Evolutionary conservation across 2,113 vertebrate genomes (phyloP).

Genomic region (Oxyura jamaicensis): DNA sequence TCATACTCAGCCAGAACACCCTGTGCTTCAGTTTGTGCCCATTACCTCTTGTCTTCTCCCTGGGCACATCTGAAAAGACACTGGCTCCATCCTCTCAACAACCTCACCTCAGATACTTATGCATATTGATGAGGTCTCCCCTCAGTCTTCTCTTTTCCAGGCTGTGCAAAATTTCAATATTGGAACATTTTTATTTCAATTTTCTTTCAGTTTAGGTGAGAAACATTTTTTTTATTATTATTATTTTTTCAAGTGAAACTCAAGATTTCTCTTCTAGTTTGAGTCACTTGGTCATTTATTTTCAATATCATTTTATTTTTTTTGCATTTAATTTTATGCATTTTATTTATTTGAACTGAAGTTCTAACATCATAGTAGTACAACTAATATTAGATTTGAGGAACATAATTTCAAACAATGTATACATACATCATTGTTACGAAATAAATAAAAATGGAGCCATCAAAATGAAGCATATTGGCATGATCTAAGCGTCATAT

Average conservation of each 20-base stretch:
- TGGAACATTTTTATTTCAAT: background rate
- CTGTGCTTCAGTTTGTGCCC: too few species aligned
- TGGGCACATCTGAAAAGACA: too few species aligned
- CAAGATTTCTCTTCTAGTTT: background rate
- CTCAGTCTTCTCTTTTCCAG: too few species aligned
- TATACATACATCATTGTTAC: slow-evolving; percentile 21
- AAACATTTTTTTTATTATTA: background rate
- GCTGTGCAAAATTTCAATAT: background rate
- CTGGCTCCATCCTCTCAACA: too few species aligned
- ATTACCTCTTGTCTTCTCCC: too few species aligned
- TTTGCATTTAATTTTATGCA: background rate
- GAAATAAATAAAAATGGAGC: slow-evolving; percentile 45
- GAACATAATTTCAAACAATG: slow-evolving; percentile 24
- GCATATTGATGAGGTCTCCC: too few species aligned
- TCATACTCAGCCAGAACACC: too few species aligned
- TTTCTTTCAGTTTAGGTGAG: background rate
- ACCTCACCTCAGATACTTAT: too few species aligned
- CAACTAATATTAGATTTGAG: slow-evolving; percentile 15
- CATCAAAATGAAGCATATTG: slow-evolving; percentile 37
- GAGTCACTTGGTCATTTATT: background rate
- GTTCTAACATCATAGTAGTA: background rate
- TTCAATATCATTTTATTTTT: background rate
- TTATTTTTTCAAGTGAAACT: background rate
- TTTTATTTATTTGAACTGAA: background rate
- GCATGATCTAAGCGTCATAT: background rate